Percentiles rank a stretch among this genome's conserved stretches.
phyloP scores from a whole-genome alignment of 1,140 invertebrate genomes.

The Rhyacophila brunnea region DNA sequence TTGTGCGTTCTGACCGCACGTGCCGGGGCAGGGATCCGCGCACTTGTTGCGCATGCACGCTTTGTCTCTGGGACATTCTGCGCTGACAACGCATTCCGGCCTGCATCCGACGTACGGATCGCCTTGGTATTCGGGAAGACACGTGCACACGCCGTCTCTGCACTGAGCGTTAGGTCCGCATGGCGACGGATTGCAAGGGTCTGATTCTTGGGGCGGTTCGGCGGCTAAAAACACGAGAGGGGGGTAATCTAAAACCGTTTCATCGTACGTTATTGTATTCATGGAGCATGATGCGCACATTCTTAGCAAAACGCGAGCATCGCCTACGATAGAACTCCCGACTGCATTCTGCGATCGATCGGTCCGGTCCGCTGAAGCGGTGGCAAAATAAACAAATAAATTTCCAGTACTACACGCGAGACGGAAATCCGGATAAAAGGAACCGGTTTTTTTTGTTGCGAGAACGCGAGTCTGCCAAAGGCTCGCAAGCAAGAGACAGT shows the following conservation, averaged over 20 bases:
- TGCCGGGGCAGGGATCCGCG: conserved; percentile 73
- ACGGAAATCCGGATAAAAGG: too few species aligned
- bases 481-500: too few species aligned
- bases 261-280: too few species aligned
- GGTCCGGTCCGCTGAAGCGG: too few species aligned
- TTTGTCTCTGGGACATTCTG: conserved; percentile 73
- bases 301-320: conserved; percentile 43
- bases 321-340: conserved; percentile 58
- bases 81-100: conserved; percentile 83
- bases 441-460: too few species aligned
- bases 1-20: conserved; percentile 68
- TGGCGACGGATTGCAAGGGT: conserved; percentile 66
- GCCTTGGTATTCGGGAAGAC: conserved; percentile 68
- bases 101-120: conserved; percentile 69
- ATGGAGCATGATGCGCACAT: too few species aligned
- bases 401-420: too few species aligned
- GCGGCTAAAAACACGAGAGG: conserved; percentile 51
- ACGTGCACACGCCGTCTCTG: conserved; percentile 62
- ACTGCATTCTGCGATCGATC: conserved; percentile 66
- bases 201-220: conserved; percentile 39
- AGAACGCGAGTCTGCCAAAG: too few species aligned
- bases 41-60: conserved; percentile 75
- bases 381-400: too few species aligned
- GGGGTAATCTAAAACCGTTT: too few species aligned
- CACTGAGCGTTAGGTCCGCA: conserved; percentile 67